Base-by-base conservation (phyloP, 2,888 invertebrate species). In the Automeris io region DNA sequence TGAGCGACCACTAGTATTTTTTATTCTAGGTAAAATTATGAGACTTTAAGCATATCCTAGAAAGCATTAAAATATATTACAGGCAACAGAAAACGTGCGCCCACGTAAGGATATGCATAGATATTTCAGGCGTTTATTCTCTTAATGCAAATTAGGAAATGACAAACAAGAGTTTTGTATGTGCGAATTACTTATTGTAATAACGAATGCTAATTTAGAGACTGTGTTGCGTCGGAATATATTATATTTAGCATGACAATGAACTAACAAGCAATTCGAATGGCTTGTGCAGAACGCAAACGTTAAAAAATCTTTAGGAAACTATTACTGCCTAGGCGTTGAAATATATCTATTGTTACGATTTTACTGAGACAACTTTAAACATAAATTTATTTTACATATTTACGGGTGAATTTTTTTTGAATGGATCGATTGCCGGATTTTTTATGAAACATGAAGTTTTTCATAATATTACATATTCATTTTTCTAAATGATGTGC, bases 191-290 rank as follows among this genome's bases (percentile, higher is more conserved):
- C 50, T 53, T 60, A 54, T 54, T 58, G 54, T 60, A 49, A 49
- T 43, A 42, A 51, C 47, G 46, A 42, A 37, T 37, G 37, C 37
- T 37, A 37, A 37, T 23, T 32, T 8, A 33, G 45, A 37, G 49
- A 57, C 56, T 58, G 57, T 55, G 61, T 58, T 43, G 49, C 55
- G 57, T 60, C 47, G 37, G 64, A 61, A 70, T 70, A 71, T 60
- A 70, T 72, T 66, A 67, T 60, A 70, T 66, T 64, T 61, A 49
- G 58, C 47, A 57, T 54, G 59, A 61, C 63, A 67, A 62, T 61
- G 57, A 59, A 55, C 46, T 57, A 54, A 51, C 32, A 18, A 18
- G 50, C 50, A 52, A 44, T 58, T 51, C 53, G 51, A 45, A 32
- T 46, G 41, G 40, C 43, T 50, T 45, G 32, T 32, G 6, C 16